Evolutionary conservation across 2,113 vertebrate species (phyloP).

Genomic region (Nannospalax galili): DNA sequence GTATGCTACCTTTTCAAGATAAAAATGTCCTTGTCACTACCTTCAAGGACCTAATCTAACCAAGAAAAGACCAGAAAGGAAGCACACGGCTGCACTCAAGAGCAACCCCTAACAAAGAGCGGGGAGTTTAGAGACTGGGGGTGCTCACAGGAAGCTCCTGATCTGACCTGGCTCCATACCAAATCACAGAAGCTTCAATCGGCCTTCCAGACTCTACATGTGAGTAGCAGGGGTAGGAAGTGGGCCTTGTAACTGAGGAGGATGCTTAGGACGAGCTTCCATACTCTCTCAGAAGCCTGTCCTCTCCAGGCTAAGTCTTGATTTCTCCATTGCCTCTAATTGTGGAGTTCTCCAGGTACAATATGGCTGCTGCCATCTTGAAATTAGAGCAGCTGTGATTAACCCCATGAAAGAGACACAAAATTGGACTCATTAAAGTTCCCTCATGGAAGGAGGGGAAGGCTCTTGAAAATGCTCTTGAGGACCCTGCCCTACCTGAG

Average conservation of each 20-base stretch:
- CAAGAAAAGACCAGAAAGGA: not conserved
- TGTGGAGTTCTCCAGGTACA: not conserved
- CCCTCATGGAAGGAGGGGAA: not conserved
- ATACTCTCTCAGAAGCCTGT: not conserved
- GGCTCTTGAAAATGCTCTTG: not conserved
- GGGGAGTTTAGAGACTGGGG: not conserved
- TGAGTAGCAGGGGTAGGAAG: not conserved
- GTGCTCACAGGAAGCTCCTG: not conserved
- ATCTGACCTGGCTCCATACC: not conserved
- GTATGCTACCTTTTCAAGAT: not conserved
- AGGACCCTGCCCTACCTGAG: too few relatives aligned
- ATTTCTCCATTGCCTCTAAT: not conserved
- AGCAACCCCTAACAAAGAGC: too few relatives aligned
- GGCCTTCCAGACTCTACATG: not conserved
- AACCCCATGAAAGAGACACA: not conserved
- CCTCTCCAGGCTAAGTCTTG: not conserved
- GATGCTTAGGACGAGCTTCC: too few relatives aligned
- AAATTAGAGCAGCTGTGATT: not conserved
- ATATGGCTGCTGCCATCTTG: not conserved
- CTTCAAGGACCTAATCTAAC: not conserved
- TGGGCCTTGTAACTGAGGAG: not conserved
- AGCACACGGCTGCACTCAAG: not conserved
- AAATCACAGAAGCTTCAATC: not conserved
- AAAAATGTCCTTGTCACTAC: not conserved
- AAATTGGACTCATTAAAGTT: not conserved